These are phyloP conservation scores for Actinia tenebrosa DNA, from an alignment of 64 coral and sea anemone species.

Conservation along the genomic window DNA sequence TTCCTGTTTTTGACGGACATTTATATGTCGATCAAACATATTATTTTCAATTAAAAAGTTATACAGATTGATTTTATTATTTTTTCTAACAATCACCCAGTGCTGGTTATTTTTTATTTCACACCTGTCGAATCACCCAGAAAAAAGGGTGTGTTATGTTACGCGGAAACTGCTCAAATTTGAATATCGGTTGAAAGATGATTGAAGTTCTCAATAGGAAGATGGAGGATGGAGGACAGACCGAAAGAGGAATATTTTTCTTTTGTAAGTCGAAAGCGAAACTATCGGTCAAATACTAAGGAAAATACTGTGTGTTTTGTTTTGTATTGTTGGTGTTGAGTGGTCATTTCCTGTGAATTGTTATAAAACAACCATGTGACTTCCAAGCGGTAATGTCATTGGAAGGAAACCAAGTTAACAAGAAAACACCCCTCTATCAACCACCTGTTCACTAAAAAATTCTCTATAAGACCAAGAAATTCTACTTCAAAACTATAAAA, in stretches of 20 bases:
- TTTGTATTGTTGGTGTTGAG: not conserved
- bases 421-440: conserved; percentile 12
- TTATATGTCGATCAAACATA: no score
- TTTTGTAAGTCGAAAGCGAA: not conserved
- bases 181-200: not conserved
- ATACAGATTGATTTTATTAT: no score
- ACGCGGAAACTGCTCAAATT: not conserved
- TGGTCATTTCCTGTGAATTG: conserved; percentile 26
- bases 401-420: not conserved
- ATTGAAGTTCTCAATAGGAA: not conserved
- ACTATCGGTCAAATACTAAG: not conserved
- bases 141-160: not conserved
- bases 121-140: not conserved
- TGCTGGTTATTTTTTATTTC: not conserved
- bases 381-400: conserved; percentile 8
- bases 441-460: not conserved
- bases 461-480: not conserved
- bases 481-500: not conserved
- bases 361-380: not conserved
- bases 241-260: not conserved
- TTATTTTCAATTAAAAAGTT: no score
- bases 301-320: not conserved
- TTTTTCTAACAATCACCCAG: not conserved
- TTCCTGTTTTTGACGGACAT: no score
- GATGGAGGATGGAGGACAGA: not conserved